Percentiles rank a stretch among this genome's conserved stretches.
These are phyloP conservation scores for Neelides sp. DNA, from an alignment of 1,140 invertebrate genomes.

Conservation along the genomic window DNA sequence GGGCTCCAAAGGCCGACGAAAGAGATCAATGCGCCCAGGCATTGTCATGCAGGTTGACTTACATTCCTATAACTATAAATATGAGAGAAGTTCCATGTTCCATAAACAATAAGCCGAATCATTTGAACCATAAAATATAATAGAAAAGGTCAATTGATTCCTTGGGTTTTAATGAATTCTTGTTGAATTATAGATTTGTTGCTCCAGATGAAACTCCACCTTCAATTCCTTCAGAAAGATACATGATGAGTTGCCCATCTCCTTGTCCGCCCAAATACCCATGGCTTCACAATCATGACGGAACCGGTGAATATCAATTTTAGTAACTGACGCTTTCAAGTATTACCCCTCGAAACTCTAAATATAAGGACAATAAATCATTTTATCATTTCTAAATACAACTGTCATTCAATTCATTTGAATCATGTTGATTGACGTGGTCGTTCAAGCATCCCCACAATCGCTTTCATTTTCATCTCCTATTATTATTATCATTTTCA, in stretches of 20 bases:
- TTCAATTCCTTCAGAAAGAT: neutral
- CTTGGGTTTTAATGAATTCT: neutral
- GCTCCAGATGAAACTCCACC: neutral
- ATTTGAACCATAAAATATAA: neutral
- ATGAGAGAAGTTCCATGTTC: no score
- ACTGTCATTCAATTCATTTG: no score
- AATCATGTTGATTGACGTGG: no score
- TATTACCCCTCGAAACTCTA: no score
- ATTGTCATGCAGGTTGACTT: conserved; percentile 6
- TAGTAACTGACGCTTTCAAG: no score
- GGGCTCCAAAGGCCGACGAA: neutral
- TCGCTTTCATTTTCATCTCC: no score
- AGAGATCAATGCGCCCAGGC: neutral
- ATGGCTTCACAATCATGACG: conserved; percentile 22
- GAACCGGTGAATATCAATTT: conserved; percentile 1
- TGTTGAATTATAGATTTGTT: neutral
- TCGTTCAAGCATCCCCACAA: no score
- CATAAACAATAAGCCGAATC: neutral
- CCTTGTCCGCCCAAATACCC: conserved; percentile 18
- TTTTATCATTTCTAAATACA: no score
- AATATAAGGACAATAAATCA: no score
- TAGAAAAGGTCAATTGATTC: neutral
- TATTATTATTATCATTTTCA: no score
- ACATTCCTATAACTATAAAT: conserved; percentile 1
- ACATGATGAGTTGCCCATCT: conserved; percentile 11